Evolutionary conservation across 2,113 vertebrate species (phyloP), one percentile per base, ranked within the genome.

Genomic region (Malurus melanocephalus): DNA sequence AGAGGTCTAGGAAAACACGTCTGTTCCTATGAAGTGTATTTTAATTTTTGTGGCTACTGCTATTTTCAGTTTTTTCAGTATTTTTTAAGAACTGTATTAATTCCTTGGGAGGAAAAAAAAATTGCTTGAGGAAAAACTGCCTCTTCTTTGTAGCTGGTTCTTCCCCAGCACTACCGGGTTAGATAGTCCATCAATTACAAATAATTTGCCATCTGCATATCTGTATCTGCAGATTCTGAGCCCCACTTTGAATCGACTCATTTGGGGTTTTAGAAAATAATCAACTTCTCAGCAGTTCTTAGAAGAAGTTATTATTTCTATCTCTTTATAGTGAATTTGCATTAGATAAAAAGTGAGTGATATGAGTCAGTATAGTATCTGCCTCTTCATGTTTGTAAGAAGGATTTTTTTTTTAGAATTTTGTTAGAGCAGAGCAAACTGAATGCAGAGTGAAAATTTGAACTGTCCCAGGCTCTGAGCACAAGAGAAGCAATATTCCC

Each of bases 241-340:
- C 16, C 45, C 33, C 4, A 5, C 53, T 89, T 91, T 94, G 76
- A 94, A 91, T 90, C 75, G 88, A 32, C 33, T 61, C 52, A 77
- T 87, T 86, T 77, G 12, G n/a, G 15, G 27, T 64, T 91, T 91
- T 82, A 72, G 74, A 86, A 94, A 93, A 81, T 16, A 88, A 94
- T 69, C 6, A 64, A 56, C 64, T 88, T 21, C 55, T 91, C 87
- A 91, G 86, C 64, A 93, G 35, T 76, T 93, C 60, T 75, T 76
- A 56, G 18, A 24, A 81, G 17, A 21, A 62, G 48, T 74, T 35
- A 80, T 59, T 77, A 64, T 86, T 94, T 84, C 42, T 49, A 75
- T 83, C 55, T 75, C 35, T 81, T 83, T 88, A 86, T 73, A 83
- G 67, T 80, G 61, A 80, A 84, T 86, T 88, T 74, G 32, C 35